Base-by-base conservation (phyloP, 2,113 vertebrate species). In the Brachionichthys hirsutus region DNA sequence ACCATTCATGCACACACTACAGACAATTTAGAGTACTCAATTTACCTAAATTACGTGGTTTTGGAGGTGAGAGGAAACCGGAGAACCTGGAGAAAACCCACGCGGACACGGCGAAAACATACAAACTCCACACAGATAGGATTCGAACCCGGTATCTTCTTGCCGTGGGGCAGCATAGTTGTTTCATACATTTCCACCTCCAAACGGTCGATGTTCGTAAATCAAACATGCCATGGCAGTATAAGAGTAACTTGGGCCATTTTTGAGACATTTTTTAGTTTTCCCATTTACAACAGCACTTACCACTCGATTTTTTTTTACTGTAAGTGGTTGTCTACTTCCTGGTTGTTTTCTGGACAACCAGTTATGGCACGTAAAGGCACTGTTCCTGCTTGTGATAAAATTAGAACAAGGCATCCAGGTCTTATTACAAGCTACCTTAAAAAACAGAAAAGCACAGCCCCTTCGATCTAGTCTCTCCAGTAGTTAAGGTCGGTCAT, bases 321-420 rank as follows among this genome's bases (percentile, higher is more conserved):
- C 42, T 49, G n/a, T 30, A 53, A 17, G n/a, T 36, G 24, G 9
- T 46, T 41, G 18, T 62, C 22, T 58, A 38, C 54, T 65, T 70
- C 54, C 61, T 46, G 30, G 53, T 42, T 5, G 14, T 62, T 77
- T 79, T 76, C 36, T 61, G 41, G 36, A 49, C 66, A 74, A 50
- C 54, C 0, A 20, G 20, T 75, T 62, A 60, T 20, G 30, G 54
- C 44, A 70, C 67, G 70, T 69, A 70, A 57, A 78, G 19, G 54
- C 58, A 63, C 46, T 60, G 48, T 45, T 64, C 61, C 50, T 58
- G 62, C 44, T 75, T 47, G 2, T 62, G 59, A 42, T 50, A 53
- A 68, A 77, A 81, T 73, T 61, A 63, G 70, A 77, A 70, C 70
- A 67, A 66, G 64, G 71, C 66, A 78, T 70, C 70, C 57, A 67